Base-by-base conservation (phyloP, 1,140 invertebrate species). In the Zaprionus davidi region DNA sequence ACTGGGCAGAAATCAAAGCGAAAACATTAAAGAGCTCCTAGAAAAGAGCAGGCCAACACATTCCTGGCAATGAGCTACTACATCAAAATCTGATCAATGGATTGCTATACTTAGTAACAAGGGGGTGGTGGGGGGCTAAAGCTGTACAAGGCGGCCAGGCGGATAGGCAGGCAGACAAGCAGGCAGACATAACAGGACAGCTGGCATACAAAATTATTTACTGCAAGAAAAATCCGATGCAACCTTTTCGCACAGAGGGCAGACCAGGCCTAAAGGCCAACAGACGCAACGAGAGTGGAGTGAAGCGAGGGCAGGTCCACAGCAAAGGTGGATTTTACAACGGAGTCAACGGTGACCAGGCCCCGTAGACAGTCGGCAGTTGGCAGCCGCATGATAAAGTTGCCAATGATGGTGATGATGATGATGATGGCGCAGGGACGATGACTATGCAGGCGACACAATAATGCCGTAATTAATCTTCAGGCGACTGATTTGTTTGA, bases 391-490 rank as follows among this genome's bases (percentile, higher is more conserved):
- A 88, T 87, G 83, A 87, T 87, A 81, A 88, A 79, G 84, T 83
- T 88, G 84, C 77, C 80, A 80, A 81, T 85, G 81, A 81, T 81
- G 82, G 31, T 67, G 26, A 65, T 31, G 64, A n/a, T 72, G 53
- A 51, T 36, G 56, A 58, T 66, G 34, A 38, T 13, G n/a, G 68
- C 59, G 17, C 2, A 34, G 3, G 15, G 63, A 68, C 66, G 65
- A 84, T 84, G 82, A 80, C 82, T 81, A 69, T 84, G 85, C 71
- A 86, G 78, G 77, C 90, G 90, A 92, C 82, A 91, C 90, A 91
- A 91, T 92, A 92, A 92, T 90, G 90, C 90, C 72, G 81, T 83
- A 90, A 92, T 92, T 92, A 92, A 92, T 92, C 90, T 92, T 92
- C 81, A 87, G 83, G 90, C 90, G 90, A 92, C 90, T 92, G 90